Evolutionary conservation across 2,113 vertebrate species (phyloP).

Genomic region (Dasypus novemcinctus): DNA sequence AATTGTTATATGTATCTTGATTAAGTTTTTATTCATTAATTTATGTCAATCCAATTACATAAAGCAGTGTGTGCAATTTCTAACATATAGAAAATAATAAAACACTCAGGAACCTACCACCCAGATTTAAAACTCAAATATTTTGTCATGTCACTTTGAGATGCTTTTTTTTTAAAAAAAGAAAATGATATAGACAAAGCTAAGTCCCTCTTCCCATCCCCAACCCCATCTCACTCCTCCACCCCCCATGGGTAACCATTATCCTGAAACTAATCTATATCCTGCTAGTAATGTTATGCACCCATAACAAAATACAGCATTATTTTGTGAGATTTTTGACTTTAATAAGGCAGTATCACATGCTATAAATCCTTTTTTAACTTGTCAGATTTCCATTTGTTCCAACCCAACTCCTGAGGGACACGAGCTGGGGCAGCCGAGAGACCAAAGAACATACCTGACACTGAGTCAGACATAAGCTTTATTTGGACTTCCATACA

Average conservation of each 20-base stretch:
- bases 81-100: slow-evolving; percentile 38
- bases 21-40: no score
- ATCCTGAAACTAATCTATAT: background rate
- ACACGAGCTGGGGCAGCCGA: no score
- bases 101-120: background rate
- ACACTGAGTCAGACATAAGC: no score
- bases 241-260: background rate
- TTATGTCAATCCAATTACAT: no score
- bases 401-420: no score
- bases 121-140: background rate
- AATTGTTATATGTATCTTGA: no score
- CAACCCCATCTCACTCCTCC: background rate
- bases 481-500: no score
- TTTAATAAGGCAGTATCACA: background rate
- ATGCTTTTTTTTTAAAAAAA: background rate
- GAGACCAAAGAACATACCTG: no score
- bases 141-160: background rate
- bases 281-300: background rate
- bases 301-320: background rate
- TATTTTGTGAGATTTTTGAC: slow-evolving; percentile 16
- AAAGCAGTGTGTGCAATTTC: no score
- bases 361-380: no score
- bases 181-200: background rate
- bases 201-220: background rate
- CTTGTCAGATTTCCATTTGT: no score